Base-by-base conservation (phyloP, 2,797 vertebrate genomes). In the Astyanax mexicanus region DNA sequence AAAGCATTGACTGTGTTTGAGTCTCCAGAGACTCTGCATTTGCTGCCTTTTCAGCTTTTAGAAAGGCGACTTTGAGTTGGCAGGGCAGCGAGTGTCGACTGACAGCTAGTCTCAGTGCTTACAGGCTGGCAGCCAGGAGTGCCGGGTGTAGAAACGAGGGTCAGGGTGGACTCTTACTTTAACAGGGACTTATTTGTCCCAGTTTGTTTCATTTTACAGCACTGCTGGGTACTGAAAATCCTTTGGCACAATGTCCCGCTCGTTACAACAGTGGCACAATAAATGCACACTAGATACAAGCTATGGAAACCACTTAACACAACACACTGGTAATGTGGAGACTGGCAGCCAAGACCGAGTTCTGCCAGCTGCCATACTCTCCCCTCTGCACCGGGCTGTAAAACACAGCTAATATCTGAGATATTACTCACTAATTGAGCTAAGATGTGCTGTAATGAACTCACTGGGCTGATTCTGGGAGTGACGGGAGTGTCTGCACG, bases 221-320 rank as follows among this genome's bases (percentile, higher is more conserved):
- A 29, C 69, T 51, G 52, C 79, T 21, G 67, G 66, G 21, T 35
- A 72, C 72, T 67, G 60, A 58, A 77, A 83, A 57, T 35, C 66
- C 8, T 76, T 42, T 74, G 57, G 70, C 70, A 69, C 54, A 40
- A 9, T 29, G 29, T 45, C 68, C 19, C 58, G 69, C 75, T n/a
- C 51, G 69, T 64, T 27, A 6, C 57, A 25, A 81, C 86, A 85
- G 79, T 69, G 44, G 13, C 80, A 85, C 79, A 69, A 35, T 86
- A 64, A 79, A 88, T 87, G 84, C 62, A 83, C 51, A 89, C 89
- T 89, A 84, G 86, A 86, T 84, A 89, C 89, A 84, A 81, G 66
- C 84, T 76, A 85, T 86, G 83, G 86, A 88, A 91, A 90, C 84
- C 85, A 80, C 84, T 89, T 88, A 85, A 86, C 88, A 89, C 87